Evolutionary conservation across 1,140 invertebrate genomes (phyloP).

Genomic region (Drosophila yakuba): DNA sequence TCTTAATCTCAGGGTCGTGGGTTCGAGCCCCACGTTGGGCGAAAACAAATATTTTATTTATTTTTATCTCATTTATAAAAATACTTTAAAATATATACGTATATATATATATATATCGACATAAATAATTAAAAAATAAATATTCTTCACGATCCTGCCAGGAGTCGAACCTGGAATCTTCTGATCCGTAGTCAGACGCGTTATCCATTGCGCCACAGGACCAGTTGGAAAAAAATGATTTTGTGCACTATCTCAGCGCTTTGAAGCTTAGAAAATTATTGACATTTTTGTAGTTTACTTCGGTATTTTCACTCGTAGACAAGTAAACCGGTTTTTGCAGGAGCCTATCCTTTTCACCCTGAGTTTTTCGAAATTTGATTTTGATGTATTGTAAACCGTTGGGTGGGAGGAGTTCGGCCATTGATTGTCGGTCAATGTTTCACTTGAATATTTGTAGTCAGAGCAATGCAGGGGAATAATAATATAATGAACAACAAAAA

Average conservation of each 20-base stretch:
- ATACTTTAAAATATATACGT: too few species aligned
- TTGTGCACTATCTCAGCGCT: background rate
- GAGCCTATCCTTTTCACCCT: background rate
- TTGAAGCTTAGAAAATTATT: conserved; percentile 19
- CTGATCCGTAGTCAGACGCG: conserved; percentile 90
- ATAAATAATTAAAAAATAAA: background rate
- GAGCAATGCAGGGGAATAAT: conserved; percentile 3
- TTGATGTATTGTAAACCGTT: too few species aligned
- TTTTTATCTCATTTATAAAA: background rate
- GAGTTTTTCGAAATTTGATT: background rate
- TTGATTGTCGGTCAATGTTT: too few species aligned
- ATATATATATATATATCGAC: background rate
- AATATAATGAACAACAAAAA: conserved; percentile 19
- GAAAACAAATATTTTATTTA: conserved; percentile 77
- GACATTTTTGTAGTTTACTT: background rate
- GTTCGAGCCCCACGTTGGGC: conserved; percentile 96
- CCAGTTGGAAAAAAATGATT: background rate
- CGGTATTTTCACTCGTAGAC: background rate
- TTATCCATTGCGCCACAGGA: conserved; percentile 85
- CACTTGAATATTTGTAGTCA: background rate
- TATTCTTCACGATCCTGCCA: conserved; percentile 56
- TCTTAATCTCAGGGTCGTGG: conserved; percentile 97
- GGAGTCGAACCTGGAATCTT: conserved; percentile 91
- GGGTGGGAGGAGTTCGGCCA: too few species aligned
- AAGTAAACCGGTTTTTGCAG: background rate